Conservation (phyloP, 92 coral and sea anemone genomes). For the Virgularia gustaviana region DNA sequence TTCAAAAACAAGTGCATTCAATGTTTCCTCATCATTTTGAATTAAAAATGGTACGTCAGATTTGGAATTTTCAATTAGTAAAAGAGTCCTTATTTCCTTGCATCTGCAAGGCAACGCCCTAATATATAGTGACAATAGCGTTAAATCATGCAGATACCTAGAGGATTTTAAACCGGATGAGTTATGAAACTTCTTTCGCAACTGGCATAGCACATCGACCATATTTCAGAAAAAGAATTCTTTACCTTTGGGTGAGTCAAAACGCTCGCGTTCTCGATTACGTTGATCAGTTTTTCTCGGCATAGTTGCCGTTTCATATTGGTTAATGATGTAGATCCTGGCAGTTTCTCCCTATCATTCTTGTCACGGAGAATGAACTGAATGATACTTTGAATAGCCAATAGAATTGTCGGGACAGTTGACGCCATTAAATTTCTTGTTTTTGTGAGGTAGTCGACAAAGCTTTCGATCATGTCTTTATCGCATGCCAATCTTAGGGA, state of each 20-base stretch:
- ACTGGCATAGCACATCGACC: conserved; percentile 23
- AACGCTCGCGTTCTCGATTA: conserved; percentile 25
- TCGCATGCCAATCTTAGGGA: conserved; percentile 24
- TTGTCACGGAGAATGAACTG: conserved; percentile 11
- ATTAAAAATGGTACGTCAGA: conserved; percentile 2
- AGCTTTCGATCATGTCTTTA: conserved; percentile 12
- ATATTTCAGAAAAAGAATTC: conserved; percentile 18
- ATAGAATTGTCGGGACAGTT: conserved; percentile 23
- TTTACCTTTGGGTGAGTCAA: conserved; percentile 20
- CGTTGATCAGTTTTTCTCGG: conserved; percentile 23
- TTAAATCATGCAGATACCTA: conserved; percentile 29
- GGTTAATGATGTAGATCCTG: not conserved
- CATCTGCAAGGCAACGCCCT: conserved; percentile 17
- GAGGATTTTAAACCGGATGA: conserved; percentile 7
- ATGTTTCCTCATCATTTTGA: not conserved
- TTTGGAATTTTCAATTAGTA: not conserved
- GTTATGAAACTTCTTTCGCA: conserved; percentile 14
- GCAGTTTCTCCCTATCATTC: conserved; percentile 11
- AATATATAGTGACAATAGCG: not conserved
- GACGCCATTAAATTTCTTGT: conserved; percentile 26
- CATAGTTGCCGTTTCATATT: conserved; percentile 26
- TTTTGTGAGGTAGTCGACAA: conserved; percentile 26
- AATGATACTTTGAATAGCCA: conserved; percentile 18
- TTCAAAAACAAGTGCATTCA: conserved; percentile 5
- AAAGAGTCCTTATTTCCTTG: conserved; percentile 15